Evolutionary conservation across 2,888 invertebrate genomes (phyloP).

Genomic region (Camptogramma bilineatum): DNA sequence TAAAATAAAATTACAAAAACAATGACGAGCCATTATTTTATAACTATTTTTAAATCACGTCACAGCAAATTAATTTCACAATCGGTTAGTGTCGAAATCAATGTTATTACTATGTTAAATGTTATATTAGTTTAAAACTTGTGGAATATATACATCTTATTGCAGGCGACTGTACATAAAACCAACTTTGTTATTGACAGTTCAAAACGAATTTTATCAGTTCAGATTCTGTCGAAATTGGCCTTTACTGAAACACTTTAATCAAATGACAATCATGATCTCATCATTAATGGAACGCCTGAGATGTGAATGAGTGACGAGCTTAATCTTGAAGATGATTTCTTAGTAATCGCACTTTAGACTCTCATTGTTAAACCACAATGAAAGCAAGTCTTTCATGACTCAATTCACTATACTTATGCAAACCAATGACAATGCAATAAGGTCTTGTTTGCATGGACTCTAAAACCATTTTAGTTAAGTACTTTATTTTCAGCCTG

Average conservation of each 20-base stretch:
- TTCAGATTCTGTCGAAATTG: background rate
- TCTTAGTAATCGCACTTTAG: slow-evolving; percentile 20
- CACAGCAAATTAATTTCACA: too few species aligned
- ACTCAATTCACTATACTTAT: background rate
- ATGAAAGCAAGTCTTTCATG: slow-evolving; percentile 1
- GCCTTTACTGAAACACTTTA: slow-evolving; percentile 22
- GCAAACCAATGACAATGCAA: background rate
- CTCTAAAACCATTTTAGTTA: background rate
- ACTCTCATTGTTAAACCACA: slow-evolving; percentile 7
- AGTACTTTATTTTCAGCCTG: too few species aligned
- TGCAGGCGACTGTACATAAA: too few species aligned
- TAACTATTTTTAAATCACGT: too few species aligned
- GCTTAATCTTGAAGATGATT: slow-evolving; percentile 18
- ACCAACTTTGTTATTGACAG: background rate
- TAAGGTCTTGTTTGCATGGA: background rate
- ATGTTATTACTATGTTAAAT: too few species aligned
- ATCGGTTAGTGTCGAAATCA: too few species aligned
- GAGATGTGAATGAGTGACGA: slow-evolving; percentile 24
- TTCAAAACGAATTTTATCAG: background rate
- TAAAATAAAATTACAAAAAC: too few species aligned
- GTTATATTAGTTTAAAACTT: too few species aligned
- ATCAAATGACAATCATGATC: slow-evolving; percentile 25
- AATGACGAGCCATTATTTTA: too few species aligned
- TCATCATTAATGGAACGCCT: slow-evolving; percentile 26
- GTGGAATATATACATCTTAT: too few species aligned